Base-by-base conservation (phyloP, 2,797 vertebrate species). In the Sebastes variabilis region DNA sequence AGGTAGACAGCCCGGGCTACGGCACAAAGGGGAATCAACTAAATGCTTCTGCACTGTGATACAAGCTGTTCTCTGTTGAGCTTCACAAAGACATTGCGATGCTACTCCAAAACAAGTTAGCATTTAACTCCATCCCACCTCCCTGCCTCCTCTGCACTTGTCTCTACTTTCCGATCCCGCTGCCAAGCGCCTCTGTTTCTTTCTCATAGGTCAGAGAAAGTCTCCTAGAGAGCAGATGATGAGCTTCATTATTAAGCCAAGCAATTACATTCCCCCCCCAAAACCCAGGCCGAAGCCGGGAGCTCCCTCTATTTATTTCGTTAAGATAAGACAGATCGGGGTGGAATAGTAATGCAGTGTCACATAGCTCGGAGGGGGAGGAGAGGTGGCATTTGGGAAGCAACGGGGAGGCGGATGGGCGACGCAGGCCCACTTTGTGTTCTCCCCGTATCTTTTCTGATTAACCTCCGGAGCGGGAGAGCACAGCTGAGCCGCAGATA, bases 181-280 rank as follows among this genome's bases (percentile, higher is more conserved):
- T 54, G 71, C 73, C 6, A 11, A 58, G 59, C 25, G 6, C 54
- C 71, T 73, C 66, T 71, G 68, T 80, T 87, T 70, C 86, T 89
- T 82, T 52, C 68, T 81, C 77, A 86, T 80, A 86, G 90, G 88
- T 92, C 88, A 87, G 65, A 77, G 72, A 61, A 73, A 80, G 81
- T 69, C 80, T 95, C 90, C 83, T 32, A 80, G 67, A 81, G 86
- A 89, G 89, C 75, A 80, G 82, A 91, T 90, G 92, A 94, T 91
- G 89, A 92, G 90, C 86, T 87, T 91, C 87, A 82, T 93, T 91
- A 91, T 89, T 70, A 89, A 89, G 79, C 80, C 80, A 66, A 90
- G 90, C 91, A 90, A 92, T 92, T 91, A 91, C 86, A 68, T 13
- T 72, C 30, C 59, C 66, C 75, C 64, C 42, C 38, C 38, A 16